Evolutionary conservation across 2,113 vertebrate genomes (phyloP), one percentile per base, ranked within the genome.

Genomic region (Hippocampus zosterae): DNA sequence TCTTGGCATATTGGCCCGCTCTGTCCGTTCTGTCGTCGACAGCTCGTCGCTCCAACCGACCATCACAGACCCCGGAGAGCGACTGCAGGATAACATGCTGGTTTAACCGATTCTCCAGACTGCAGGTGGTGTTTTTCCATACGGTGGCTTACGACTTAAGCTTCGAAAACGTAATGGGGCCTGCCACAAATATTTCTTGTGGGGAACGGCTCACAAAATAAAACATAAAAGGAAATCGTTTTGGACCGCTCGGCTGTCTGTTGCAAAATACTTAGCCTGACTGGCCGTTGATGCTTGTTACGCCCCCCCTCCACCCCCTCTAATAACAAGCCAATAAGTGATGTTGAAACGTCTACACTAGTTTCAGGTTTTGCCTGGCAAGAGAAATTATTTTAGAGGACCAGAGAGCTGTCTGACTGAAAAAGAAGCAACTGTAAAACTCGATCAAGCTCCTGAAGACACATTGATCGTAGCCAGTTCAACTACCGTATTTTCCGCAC

Each of bases 41-140:
- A 72, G 67, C 75, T 67, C 29, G 71, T 41, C 75, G 71, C 67
- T 75, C 74, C 12, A 23, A 44, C 71, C 67, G 25, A 59, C 56
- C 56, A 33, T 59, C 56, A 33, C 56, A 16, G 25, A 59, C 48
- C 83, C 83, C 27, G 55, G 80, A 76, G 84, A 77, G 74, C 78
- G 67, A 74, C 72, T 33, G 46, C 66, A 72, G 81, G 73, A 83
- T 82, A 87, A 86, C 84, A 80, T 81, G 82, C 83, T 84, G 79
- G 72, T 90, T 89, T 88, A 87, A 92, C 85, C 85, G 75, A 82
- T 85, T 86, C 83, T 87, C 79, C 86, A 88, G 87, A 87, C 84
- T 87, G 83, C 85, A 86, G 86, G 84, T 84, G 53, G 81, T 87
- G 86, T 91, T 92, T 89, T 87, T 84, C 79, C 84, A 85, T 27